Evolutionary conservation across 2,888 invertebrate genomes (phyloP).

Genomic region (Oligia fasciuncula): DNA sequence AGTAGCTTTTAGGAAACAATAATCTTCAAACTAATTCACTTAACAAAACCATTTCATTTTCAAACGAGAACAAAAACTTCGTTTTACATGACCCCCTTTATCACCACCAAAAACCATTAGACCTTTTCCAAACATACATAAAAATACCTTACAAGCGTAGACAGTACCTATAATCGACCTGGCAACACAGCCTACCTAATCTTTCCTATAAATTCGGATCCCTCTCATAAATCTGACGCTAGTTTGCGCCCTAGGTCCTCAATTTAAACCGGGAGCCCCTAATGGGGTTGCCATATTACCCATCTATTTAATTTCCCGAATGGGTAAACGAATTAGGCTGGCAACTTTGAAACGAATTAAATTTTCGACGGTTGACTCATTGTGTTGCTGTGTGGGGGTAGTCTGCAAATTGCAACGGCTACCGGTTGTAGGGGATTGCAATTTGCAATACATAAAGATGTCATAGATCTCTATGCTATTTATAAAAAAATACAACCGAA

Average conservation of each 20-base stretch:
- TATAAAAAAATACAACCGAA: too few relatives aligned
- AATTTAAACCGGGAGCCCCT: slow-evolving; percentile 77
- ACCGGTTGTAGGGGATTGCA: slow-evolving; percentile 56
- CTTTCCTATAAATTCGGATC: slow-evolving; percentile 77
- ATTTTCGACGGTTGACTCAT: slow-evolving; percentile 87
- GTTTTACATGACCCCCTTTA: not conserved
- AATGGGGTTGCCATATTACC: slow-evolving; percentile 89
- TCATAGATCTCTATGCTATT: not conserved
- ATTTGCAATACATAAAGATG: not conserved
- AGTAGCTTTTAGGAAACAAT: not conserved
- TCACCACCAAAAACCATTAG: not conserved
- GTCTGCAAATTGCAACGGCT: slow-evolving; percentile 55
- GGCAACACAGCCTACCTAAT: slow-evolving; percentile 57
- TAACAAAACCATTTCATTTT: not conserved
- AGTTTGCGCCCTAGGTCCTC: slow-evolving; percentile 80
- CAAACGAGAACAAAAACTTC: not conserved
- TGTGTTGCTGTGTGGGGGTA: slow-evolving; percentile 60
- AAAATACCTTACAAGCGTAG: slow-evolving; percentile 23
- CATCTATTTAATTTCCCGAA: slow-evolving; percentile 90
- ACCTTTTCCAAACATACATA: slow-evolving; percentile 29
- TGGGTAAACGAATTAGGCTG: slow-evolving; percentile 89
- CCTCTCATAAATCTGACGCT: slow-evolving; percentile 83
- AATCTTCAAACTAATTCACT: not conserved
- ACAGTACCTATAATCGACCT: slow-evolving; percentile 45
- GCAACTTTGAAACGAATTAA: slow-evolving; percentile 88